These are phyloP conservation scores for Mechanitis messenoides DNA, from an alignment of 2,888 invertebrate species.

Conservation along the genomic window DNA sequence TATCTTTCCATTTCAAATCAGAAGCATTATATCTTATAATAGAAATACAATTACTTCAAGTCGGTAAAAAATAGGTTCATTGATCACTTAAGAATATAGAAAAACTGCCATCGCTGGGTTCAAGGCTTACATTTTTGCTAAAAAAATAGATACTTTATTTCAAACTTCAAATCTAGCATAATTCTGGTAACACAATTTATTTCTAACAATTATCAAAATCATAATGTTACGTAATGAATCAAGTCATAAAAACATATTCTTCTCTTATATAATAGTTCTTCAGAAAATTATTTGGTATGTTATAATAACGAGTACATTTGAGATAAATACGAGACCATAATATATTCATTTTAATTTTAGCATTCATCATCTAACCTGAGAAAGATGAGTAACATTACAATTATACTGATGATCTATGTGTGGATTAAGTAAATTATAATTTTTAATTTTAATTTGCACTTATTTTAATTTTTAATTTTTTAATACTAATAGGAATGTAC, in stretches of 20 bases:
- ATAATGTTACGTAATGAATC: no score
- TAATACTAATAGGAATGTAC: no score
- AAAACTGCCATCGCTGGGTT: background rate
- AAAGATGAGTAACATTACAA: slow-evolving; percentile 21
- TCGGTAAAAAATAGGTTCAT: background rate
- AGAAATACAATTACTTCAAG: no score
- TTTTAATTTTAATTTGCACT: no score
- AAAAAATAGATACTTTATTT: background rate
- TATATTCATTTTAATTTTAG: slow-evolving; percentile 23
- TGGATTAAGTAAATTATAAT: no score
- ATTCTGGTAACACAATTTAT: no score
- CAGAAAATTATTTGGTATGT: background rate
- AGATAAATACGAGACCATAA: slow-evolving; percentile 10
- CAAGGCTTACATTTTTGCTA: background rate
- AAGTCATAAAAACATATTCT: background rate
- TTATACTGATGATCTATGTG: slow-evolving; percentile 20
- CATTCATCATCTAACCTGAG: slow-evolving; percentile 25
- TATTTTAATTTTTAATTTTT: no score
- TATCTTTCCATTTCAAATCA: no score
- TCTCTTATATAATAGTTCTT: background rate
- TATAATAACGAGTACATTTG: background rate
- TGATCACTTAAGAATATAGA: background rate
- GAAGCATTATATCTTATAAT: no score
- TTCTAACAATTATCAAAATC: no score
- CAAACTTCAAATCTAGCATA: no score